Percentiles rank a stretch among this genome's conserved stretches.
Conservation (phyloP, 2,797 vertebrate genomes). For the Danionella dracula region DNA sequence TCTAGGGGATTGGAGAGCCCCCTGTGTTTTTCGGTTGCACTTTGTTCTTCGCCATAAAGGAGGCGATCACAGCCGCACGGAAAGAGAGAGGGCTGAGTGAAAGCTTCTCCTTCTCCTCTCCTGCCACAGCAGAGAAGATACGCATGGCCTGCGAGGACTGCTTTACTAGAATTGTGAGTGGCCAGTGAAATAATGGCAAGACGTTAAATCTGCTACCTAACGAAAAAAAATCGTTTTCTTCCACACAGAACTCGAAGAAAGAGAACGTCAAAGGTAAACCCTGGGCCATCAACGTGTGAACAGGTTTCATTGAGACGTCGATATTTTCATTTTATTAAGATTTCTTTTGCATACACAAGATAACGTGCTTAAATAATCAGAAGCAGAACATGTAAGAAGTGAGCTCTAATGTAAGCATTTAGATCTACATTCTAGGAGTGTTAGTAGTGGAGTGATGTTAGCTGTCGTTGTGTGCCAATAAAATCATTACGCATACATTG, state of each 20-base stretch:
- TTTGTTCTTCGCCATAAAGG: conserved; percentile 72
- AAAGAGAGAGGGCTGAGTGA: conserved; percentile 56
- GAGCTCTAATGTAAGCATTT: no score
- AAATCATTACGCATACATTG: no score
- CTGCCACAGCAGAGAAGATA: conserved; percentile 67
- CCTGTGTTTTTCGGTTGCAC: conserved; percentile 73
- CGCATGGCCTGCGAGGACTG: conserved; percentile 65
- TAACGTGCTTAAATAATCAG: background rate
- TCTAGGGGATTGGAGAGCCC: conserved; percentile 71
- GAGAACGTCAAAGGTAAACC: background rate
- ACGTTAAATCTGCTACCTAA: no score
- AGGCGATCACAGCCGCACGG: conserved; percentile 60
- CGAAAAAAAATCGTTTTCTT: background rate
- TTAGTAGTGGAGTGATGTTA: no score
- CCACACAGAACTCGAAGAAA: background rate
- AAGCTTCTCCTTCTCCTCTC: conserved; percentile 61
- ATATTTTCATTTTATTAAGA: background rate
- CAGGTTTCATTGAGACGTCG: background rate
- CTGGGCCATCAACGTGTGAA: conserved; percentile 43
- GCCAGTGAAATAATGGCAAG: background rate
- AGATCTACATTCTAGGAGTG: no score
- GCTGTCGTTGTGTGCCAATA: no score
- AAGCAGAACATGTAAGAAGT: background rate
- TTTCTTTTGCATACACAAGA: background rate
- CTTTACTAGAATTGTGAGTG: conserved; percentile 68